Evolutionary conservation across 2,888 invertebrate species (phyloP), one percentile per base, ranked within the genome.

Genomic region (Panopea generosa): DNA sequence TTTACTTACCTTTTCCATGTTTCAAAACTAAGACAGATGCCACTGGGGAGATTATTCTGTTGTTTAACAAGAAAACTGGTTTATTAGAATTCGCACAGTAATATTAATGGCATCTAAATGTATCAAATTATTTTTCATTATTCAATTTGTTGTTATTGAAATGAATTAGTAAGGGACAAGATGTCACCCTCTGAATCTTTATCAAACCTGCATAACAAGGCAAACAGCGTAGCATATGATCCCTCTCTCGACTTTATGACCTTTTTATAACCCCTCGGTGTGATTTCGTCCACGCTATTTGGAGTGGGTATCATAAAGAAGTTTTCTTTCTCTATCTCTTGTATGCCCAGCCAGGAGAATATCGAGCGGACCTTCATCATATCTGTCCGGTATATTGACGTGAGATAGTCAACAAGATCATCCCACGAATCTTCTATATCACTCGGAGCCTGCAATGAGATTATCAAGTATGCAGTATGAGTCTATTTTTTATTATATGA

Each of bases 171-270:
- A n/a, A n/a, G n/a, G n/a, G n/a, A n/a, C n/a, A n/a, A n/a, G n/a
- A n/a, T n/a, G n/a, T n/a, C n/a, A n/a, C n/a, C n/a, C n/a, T n/a
- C n/a, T n/a, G n/a, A n/a, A n/a, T n/a, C n/a, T n/a, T 50, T 14
- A 18, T 24, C 4, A 7, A 47, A 83, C 83, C 83, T 77, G 73
- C 83, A 84, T 16, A 84, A 52, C 0, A 81, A 50, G 6, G 81
- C 77, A 47, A 84, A 81, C 47, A 84, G 68, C 1, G 79, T 73
- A 7, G 83, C 71, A 53, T 84, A 84, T 43, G 78, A 78, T 2
- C 74, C 81, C 20, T 75, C 65, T 47, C 77, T 43, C 16, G 71
- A 47, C 40, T 81, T 70, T 7, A 84, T 84, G 20, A 77, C 52
- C 33, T 73, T 81, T 63, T 81, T 84, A 53, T 75, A 84, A 14